Conservation (phyloP, 2,797 vertebrate species). For the Propithecus deckenii region DNA sequence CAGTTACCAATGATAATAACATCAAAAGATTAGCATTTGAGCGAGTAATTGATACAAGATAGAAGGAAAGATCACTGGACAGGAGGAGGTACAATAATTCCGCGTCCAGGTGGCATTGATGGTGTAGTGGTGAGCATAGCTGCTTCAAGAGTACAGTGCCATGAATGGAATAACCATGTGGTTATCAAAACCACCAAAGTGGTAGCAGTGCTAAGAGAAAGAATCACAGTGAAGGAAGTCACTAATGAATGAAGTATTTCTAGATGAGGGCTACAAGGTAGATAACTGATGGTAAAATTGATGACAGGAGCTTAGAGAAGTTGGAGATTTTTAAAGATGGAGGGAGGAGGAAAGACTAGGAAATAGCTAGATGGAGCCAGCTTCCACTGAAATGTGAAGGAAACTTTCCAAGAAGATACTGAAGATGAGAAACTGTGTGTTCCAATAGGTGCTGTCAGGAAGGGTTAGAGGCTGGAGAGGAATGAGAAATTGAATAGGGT, state of each 20-base stretch:
- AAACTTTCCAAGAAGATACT: background rate
- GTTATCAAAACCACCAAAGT: background rate
- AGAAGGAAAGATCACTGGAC: background rate
- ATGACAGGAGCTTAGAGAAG: background rate
- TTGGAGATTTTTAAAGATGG: background rate
- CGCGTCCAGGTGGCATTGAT: constrained; percentile 75
- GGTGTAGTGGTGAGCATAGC: constrained; percentile 89
- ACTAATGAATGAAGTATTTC: background rate
- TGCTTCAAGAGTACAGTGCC: constrained; percentile 81
- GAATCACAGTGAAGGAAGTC: background rate
- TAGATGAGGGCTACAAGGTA: background rate
- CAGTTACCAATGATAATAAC: background rate
- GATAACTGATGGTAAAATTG: background rate
- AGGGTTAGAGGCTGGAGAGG: background rate
- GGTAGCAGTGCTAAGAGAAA: background rate
- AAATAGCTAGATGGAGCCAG: background rate
- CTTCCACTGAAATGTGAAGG: background rate
- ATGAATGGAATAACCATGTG: background rate
- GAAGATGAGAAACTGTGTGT: background rate
- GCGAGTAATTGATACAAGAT: background rate
- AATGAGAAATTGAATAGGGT: background rate
- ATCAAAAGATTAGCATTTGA: background rate
- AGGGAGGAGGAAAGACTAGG: background rate
- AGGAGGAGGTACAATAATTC: background rate
- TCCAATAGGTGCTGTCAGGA: background rate